Evolutionary conservation across 1,140 invertebrate species (phyloP), one percentile per base, ranked within the genome.

Genomic region (Zaprionus ornatus): DNA sequence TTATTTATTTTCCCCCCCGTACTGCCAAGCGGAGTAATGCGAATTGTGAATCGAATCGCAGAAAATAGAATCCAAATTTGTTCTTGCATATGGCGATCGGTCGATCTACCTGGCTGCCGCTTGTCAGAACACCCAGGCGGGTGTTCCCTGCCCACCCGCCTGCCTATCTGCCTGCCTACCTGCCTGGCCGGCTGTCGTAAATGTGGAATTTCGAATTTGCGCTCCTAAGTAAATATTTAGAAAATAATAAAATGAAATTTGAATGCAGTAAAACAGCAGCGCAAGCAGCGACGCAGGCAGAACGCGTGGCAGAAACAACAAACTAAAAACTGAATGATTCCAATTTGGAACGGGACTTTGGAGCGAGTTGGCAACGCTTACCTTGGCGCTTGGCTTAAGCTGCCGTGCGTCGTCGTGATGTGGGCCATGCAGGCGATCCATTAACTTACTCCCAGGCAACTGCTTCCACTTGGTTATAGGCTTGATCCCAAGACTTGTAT

Each of bases 371-470:
- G 40, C 56, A 54, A 63, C 12, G 40, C 90, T 92, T 92, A 92
- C 90, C 91, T 92, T 77, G 90, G 90, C 84, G 86, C 91, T 91
- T 92, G 90, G 73, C 91, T 91, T 86, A 92, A 91, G 87, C 84
- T 92, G 84, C 91, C 91, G 83, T 92, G 81, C 75, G 91, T 88
- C 81, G 90, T 88, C 71, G 84, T 87, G 77, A 87, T 87, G 90
- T 91, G 91, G 79, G 90, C 90, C 90, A 91, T 91, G 74, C 90
- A 91, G 88, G 79, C 77, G 67, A 90, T 91, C 81, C 90, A 91
- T 91, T 88, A 82, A 82, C 83, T 72, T 77, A 83, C 77, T 87
- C 69, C 77, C 63, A 83, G 65, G 35, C 70, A 25, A 63, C 40
- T 40, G 57, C 56, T 52, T 61, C 42, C 68, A 57, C 68, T 59